Base-by-base conservation (phyloP, 2,888 invertebrate genomes). In the Synanthedon formicaeformis region DNA sequence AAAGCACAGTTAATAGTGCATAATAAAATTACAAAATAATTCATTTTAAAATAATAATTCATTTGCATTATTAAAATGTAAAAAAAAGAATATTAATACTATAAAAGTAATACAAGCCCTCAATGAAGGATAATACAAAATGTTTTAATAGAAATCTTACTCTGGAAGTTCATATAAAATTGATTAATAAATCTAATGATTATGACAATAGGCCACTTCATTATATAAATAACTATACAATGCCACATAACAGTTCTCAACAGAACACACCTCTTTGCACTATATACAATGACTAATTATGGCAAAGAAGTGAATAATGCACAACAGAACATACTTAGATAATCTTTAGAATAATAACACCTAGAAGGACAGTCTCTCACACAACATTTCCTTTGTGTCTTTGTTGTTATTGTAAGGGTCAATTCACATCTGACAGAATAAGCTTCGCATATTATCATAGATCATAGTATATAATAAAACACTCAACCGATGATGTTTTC, bases 211-310 rank as follows among this genome's bases (percentile, higher is more conserved):
- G 84, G 84, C 85, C 85, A 82, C 73, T 74, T 77, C 62, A 67
- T 34, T 34, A 34, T 75, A 71, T 71, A 73, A 73, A 71, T 71
- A 73, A 73, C 69, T 71, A 67, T 71, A 77, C 67, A 72, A 71
- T 60, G 73, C 73, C 72, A 75, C 75, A 69, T 75, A 77, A 77
- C 71, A 75, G 66, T 73, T 70, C 69, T 73, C 72, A 82, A 83
- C 74, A 78, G 76, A 72, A 63, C 14, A 27, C 40, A 65, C 75
- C 74, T 73, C 75, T 77, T 75, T 69, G 74, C 70, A 66, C 76
- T 81, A 82, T 81, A 75, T 81, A 84, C 82, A 83, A 75, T 82
- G 81, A 81, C 78, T 84, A 69, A 71, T 67, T 65, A 76, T 71
- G 74, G 69, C 78, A 81, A 81, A 80, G 74, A 79, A 78, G 75